Conservation (phyloP, 2,113 vertebrate genomes). For the Micromys minutus region DNA sequence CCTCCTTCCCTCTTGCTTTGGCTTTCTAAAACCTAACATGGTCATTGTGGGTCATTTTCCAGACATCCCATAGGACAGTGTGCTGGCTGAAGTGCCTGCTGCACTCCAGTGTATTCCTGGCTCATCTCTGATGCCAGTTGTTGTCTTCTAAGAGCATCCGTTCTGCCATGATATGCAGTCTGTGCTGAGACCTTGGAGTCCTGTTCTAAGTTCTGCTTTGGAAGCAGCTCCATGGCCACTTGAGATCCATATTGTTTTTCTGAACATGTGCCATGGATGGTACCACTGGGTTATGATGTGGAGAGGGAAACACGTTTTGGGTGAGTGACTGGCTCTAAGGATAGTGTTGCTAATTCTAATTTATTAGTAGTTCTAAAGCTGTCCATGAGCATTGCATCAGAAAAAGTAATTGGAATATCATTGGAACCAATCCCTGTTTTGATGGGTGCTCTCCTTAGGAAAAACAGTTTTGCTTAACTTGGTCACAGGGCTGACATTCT, state of each 20-base stretch:
- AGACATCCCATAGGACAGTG: too few relatives aligned
- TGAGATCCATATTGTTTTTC: background rate
- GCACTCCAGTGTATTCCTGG: background rate
- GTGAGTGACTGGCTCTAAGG: too few relatives aligned
- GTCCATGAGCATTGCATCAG: background rate
- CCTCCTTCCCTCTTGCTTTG: background rate
- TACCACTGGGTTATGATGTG: background rate
- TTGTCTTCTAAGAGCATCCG: background rate
- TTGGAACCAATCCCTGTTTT: background rate
- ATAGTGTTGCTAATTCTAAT: background rate
- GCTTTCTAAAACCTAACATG: background rate
- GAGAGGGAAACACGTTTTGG: background rate
- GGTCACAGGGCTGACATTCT: background rate
- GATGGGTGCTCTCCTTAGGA: background rate
- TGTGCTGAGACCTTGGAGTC: background rate
- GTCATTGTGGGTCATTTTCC: background rate
- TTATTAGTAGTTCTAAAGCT: background rate
- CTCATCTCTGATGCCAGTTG: background rate
- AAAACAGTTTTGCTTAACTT: background rate
- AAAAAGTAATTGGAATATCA: background rate
- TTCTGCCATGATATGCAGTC: rapidly evolving
- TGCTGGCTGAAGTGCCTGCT: rapidly evolving
- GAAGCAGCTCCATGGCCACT: background rate
- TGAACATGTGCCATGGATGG: background rate
- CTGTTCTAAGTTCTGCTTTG: background rate